A percentile compares a stretch with the other conserved stretches of the same genome.
Evolutionary conservation across 1,140 invertebrate genomes (phyloP).

Genomic region (Neuroterus valhalla): DNA sequence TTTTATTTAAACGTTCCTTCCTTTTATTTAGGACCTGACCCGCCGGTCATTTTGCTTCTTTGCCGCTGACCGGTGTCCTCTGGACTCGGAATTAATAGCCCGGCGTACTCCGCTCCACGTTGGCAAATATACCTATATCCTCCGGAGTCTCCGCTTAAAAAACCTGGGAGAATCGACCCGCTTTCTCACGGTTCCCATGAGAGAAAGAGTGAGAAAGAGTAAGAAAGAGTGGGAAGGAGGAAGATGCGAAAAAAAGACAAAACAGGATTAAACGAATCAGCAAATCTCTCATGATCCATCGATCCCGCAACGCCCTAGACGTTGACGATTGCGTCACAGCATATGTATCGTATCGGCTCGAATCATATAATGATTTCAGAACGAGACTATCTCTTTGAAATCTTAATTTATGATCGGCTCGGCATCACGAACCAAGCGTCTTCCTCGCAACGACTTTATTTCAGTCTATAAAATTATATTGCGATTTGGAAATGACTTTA

Average conservation of each 20-base stretch:
- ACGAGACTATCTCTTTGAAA: conserved; percentile 30
- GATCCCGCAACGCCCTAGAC: conserved; percentile 52
- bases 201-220: neutral
- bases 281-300: conserved; percentile 57
- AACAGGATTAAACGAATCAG: conserved; percentile 52
- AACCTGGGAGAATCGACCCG: conserved; percentile 59
- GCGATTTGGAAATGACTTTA: neutral
- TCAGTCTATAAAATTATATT: conserved; percentile 26
- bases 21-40: conserved; percentile 74
- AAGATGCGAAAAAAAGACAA: conserved; percentile 44
- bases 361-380: conserved; percentile 24
- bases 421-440: neutral
- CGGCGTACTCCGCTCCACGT: conserved; percentile 65
- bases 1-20: conserved; percentile 74
- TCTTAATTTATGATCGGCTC: conserved; percentile 26
- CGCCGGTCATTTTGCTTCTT: conserved; percentile 71
- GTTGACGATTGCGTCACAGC: conserved; percentile 25
- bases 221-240: neutral
- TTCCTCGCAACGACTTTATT: conserved; percentile 23
- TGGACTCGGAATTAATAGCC: conserved; percentile 70
- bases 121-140: conserved; percentile 62
- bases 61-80: conserved; percentile 69
- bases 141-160: conserved; percentile 54
- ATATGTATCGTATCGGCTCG: neutral
- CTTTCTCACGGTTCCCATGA: conserved; percentile 60